Evolutionary conservation across 2,113 vertebrate genomes (phyloP).

Genomic region (Heptranchias perlo): DNA sequence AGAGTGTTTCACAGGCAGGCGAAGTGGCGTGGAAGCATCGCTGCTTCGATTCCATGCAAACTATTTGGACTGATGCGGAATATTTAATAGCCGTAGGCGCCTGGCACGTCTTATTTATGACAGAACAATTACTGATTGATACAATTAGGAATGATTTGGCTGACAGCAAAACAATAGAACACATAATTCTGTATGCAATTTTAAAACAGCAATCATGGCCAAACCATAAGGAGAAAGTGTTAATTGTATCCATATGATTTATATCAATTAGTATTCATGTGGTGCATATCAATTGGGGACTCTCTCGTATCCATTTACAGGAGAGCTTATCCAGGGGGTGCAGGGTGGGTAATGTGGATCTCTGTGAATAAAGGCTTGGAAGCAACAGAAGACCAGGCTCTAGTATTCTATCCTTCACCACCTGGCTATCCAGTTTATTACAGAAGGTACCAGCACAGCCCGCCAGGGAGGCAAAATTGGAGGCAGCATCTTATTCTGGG

Average conservation of each 20-base stretch:
- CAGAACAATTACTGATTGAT: neutral
- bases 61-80: neutral
- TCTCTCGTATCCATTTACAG: no score
- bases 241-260: no score
- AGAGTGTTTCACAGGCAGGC: neutral
- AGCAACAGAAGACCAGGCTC: no score
- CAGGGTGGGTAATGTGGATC: no score
- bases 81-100: neutral
- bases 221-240: neutral
- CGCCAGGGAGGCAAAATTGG: neutral
- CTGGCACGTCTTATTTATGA: neutral
- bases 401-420: no score
- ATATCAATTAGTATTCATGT: no score
- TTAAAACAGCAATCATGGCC: neutral
- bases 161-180: constrained; percentile 42
- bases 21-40: neutral
- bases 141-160: constrained; percentile 39
- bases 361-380: no score
- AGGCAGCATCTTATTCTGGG: neutral
- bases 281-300: no score
- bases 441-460: neutral
- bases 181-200: constrained; percentile 24
- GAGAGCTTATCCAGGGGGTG: no score
- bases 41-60: neutral
- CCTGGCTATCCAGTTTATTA: no score